Evolutionary conservation across 1,140 invertebrate species (phyloP), one percentile per base, ranked within the genome.

Genomic region (Dysdera silvatica): DNA sequence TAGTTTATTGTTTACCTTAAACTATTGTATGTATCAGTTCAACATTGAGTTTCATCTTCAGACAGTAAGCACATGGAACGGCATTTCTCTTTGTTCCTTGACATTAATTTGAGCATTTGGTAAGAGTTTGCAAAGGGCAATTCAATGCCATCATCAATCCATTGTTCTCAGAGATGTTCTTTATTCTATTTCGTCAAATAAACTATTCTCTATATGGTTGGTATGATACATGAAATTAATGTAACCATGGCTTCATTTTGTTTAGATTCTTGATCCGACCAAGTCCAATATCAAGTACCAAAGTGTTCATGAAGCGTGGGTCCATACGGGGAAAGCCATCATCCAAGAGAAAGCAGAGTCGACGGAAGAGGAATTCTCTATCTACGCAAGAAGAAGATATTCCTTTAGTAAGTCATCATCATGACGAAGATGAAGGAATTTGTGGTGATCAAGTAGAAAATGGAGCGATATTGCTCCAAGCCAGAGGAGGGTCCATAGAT

Each of bases 201-300:
- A n/a, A n/a, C n/a, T n/a, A n/a, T n/a, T n/a, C n/a, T n/a, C n/a
- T n/a, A n/a, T n/a, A n/a, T n/a, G n/a, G n/a, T n/a, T n/a, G n/a
- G n/a, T n/a, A n/a, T n/a, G n/a, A n/a, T n/a, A n/a, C n/a, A n/a
- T n/a, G n/a, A n/a, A n/a, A n/a, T n/a, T n/a, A n/a, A n/a, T n/a
- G n/a, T n/a, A n/a, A n/a, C n/a, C n/a, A n/a, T n/a, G n/a, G 8
- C n/a, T 45, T 45, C 23, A 45, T 33, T 33, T 55, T 26, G 31
- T 37, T 8, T 33, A 68, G 87, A 72, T 94, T 93, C 66, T 77
- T 93, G 66, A 88, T 94, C 5, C 80, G 90, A 1, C 90, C 90
- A 0, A 91, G 88, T 70, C 89, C 90, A 10, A 92, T 93, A 72
- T 91, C 89, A n/a, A 89, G 89, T 4, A 89, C 91, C 75, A 94